A percentile compares a stretch with the other conserved stretches of the same genome.
Conservation (phyloP, 2,797 vertebrate species). For the Diglossa cyanea region DNA sequence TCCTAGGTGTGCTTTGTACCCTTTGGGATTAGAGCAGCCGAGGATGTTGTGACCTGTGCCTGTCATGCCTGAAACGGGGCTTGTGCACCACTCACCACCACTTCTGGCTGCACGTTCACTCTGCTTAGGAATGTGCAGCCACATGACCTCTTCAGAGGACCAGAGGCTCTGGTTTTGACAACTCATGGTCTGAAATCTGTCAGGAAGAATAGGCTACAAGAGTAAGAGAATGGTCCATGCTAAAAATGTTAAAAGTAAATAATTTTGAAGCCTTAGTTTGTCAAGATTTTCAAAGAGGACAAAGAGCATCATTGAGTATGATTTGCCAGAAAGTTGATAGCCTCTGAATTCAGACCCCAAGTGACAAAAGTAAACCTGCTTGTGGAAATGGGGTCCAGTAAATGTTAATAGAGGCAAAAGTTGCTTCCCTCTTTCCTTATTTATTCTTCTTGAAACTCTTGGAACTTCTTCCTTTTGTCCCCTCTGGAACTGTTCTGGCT, state of each 20-base stretch:
- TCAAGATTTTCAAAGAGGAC: neutral
- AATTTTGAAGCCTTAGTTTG: neutral
- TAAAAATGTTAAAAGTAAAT: neutral
- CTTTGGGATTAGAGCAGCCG: rapidly evolving
- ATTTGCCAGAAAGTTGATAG: neutral
- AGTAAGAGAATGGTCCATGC: neutral
- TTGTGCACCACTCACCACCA: rapidly evolving
- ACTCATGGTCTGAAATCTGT: neutral
- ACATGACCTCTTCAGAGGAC: neutral
- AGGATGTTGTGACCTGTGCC: neutral
- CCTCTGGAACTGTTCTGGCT: neutral
- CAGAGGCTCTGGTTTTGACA: neutral
- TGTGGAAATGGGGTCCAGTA: neutral
- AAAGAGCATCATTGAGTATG: neutral
- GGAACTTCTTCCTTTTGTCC: neutral
- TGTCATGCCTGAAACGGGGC: rapidly evolving
- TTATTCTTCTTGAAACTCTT: neutral
- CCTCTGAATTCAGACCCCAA: neutral
- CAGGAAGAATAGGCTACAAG: neutral
- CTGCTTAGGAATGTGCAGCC: neutral
- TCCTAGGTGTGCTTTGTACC: neutral
- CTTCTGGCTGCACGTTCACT: neutral
- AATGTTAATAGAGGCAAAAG: neutral
- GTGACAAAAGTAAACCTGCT: neutral
- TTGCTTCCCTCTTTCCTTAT: neutral